These are phyloP conservation scores for Triplophysa yarkandensis DNA, from an alignment of 2,797 vertebrate genomes.

Conservation along the genomic window DNA sequence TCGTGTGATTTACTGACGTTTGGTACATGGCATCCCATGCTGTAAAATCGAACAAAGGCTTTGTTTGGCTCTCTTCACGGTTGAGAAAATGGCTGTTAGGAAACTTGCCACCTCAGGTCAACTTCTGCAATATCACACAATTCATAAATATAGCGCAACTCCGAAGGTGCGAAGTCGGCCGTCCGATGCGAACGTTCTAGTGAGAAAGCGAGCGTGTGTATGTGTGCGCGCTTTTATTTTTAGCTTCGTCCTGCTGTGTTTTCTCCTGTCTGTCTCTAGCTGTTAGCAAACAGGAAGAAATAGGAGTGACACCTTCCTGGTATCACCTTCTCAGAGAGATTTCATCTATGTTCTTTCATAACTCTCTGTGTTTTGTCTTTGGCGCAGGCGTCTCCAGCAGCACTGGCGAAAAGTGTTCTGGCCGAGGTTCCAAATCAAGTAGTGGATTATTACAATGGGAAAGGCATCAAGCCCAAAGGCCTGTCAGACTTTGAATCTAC, in stretches of 20 bases:
- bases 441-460: constrained; percentile 99
- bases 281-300: constrained; percentile 47
- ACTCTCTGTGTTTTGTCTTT: constrained; percentile 22
- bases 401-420: constrained; percentile 96
- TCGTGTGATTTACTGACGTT: not conserved
- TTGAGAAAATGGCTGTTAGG: constrained; percentile 15
- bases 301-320: constrained; percentile 47
- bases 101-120: constrained; percentile 42
- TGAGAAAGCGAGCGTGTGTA: constrained; percentile 47
- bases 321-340: constrained; percentile 46
- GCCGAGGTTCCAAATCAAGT: constrained; percentile 99
- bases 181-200: constrained; percentile 28
- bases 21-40: not conserved
- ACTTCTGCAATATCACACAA: constrained; percentile 40
- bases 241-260: constrained; percentile 41
- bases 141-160: constrained; percentile 45
- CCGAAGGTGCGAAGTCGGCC: constrained; percentile 15
- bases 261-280: constrained; percentile 36
- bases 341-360: constrained; percentile 27
- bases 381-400: constrained; percentile 93
- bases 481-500: constrained; percentile 94
- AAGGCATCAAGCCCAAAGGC: constrained; percentile 97
- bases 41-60: constrained; percentile 17
- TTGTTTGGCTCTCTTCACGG: constrained; percentile 30
- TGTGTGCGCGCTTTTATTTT: constrained; percentile 46